Base-by-base conservation (phyloP, 2,888 invertebrate species). In the Agonopterix alstromeriana region DNA sequence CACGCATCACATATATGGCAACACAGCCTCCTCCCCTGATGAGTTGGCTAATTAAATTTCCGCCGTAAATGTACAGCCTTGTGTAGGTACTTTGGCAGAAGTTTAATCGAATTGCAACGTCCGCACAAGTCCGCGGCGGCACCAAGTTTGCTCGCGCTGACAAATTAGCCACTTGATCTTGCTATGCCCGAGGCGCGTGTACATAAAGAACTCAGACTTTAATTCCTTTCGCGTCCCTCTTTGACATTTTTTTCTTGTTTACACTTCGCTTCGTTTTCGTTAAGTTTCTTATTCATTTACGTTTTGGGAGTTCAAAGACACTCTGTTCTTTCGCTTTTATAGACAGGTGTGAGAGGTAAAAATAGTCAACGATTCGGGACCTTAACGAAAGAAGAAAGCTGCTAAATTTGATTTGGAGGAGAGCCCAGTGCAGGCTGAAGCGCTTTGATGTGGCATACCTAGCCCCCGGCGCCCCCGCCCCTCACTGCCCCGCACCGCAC, bases 71-170 rank as follows among this genome's bases (percentile, higher is more conserved):
- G 73, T 81, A 82, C 75, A 72, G 63, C 62, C 73, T 68, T 73
- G 66, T 66, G 68, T 73, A 65, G 68, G 73, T 79, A 78, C 77
- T 82, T 78, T 55, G 70, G 73, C 56, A 61, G 69, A 80, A 86
- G 82, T 87, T 88, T 83, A 87, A 87, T 87, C 86, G 86, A 86
- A 82, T 87, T 76, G 82, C 82, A 81, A 67, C 76, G 78, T 67
- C 80, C 77, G 73, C 64, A 63, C 67, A 63, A 72, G 71, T 70
- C 72, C 70, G 63, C 66, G 62, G 61, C 56, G 67, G 61, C 61
- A 57, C 67, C 57, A 71, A 81, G 70, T 86, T 81, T 73, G 67
- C 69, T 74, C 66, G 67, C 65, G 63, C 75, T 85, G 82, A 85
- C 82, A 86, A 87, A 85, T 86, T 86, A 83, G 73, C 77, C 78